Conservation (phyloP, 1,140 invertebrate species). For the Acromyrmex charruanus region DNA sequence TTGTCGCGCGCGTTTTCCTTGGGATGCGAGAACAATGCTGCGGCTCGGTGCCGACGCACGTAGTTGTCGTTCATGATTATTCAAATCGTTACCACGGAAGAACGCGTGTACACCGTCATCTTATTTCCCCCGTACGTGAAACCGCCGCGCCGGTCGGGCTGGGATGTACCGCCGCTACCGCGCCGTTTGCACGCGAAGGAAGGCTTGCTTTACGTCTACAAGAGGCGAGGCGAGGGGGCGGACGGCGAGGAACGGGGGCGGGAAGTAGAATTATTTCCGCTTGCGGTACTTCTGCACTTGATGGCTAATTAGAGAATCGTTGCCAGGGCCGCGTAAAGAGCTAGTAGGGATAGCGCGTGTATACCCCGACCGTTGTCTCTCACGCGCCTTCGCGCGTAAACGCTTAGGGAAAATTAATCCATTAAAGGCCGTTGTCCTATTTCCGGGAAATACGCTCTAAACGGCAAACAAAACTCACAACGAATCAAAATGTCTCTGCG, state of each 20-base stretch:
- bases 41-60: not conserved
- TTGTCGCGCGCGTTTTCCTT: conserved; percentile 20
- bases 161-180: conserved; percentile 7
- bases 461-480: not conserved
- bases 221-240: conserved; percentile 37
- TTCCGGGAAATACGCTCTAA: conserved; percentile 22
- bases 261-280: conserved; percentile 78
- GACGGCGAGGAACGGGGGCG: not conserved
- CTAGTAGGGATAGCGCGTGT: conserved; percentile 33
- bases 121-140: conserved; percentile 65
- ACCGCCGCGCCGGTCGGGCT: conserved; percentile 10
- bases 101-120: conserved; percentile 57
- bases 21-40: not conserved
- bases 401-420: conserved; percentile 59
- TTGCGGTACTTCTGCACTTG: conserved; percentile 79
- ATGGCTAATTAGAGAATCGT: conserved; percentile 81
- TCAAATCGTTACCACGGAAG: conserved; percentile 74
- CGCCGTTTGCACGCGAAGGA: conserved; percentile 67
- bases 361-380: conserved; percentile 61
- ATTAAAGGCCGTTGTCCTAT: conserved; percentile 53
- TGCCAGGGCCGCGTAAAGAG: conserved; percentile 63
- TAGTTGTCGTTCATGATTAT: conserved; percentile 46
- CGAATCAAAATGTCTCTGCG: not conserved
- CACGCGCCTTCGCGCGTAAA: conserved; percentile 73
- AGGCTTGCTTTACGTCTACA: conserved; percentile 57